Percentiles rank a stretch among this genome's conserved stretches.
These are phyloP conservation scores for Varanus komodoensis DNA, from an alignment of 2,113 vertebrate species.

Conservation along the genomic window DNA sequence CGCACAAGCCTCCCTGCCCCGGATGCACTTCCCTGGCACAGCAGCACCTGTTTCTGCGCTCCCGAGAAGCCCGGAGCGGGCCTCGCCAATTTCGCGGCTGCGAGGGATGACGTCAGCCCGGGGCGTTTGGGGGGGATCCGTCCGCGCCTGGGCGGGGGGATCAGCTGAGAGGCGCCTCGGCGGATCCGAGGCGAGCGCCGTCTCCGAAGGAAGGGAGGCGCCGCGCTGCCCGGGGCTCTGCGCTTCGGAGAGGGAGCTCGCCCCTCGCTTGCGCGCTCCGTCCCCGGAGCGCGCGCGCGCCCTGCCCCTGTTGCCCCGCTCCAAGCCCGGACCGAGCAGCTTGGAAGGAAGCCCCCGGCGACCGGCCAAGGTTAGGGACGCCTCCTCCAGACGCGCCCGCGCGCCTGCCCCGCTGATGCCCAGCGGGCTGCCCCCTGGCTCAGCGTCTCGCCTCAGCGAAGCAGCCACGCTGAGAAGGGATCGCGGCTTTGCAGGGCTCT, in stretches of 20 bases:
- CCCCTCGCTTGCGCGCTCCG: too few species aligned
- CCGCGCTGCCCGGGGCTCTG: too few species aligned
- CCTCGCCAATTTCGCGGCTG: slow-evolving; percentile 66
- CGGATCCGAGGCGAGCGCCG: not conserved
- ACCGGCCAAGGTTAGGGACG: not conserved
- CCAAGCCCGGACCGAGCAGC: too few species aligned
- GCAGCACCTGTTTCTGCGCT: slow-evolving; percentile 69
- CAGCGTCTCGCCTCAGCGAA: not conserved
- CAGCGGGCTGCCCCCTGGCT: not conserved
- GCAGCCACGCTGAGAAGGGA: not conserved
- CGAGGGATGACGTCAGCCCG: slow-evolving; percentile 68
- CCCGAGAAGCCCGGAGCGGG: slow-evolving; percentile 62
- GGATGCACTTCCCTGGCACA: slow-evolving; percentile 46
- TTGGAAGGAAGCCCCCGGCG: not conserved
- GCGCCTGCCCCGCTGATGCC: not conserved
- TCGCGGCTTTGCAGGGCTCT: fast-evolving
- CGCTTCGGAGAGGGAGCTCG: too few species aligned
- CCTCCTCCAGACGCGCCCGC: not conserved
- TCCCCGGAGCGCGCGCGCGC: too few species aligned
- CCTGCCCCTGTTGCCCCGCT: too few species aligned
- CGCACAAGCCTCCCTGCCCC: not conserved
- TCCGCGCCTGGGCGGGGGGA: slow-evolving; percentile 38
- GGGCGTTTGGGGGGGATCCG: not conserved
- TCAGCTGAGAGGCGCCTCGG: slow-evolving; percentile 2
- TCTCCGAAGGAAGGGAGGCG: not conserved